Evolutionary conservation across 2,797 vertebrate species (phyloP).

Genomic region (Enteromius fasciolatus): DNA sequence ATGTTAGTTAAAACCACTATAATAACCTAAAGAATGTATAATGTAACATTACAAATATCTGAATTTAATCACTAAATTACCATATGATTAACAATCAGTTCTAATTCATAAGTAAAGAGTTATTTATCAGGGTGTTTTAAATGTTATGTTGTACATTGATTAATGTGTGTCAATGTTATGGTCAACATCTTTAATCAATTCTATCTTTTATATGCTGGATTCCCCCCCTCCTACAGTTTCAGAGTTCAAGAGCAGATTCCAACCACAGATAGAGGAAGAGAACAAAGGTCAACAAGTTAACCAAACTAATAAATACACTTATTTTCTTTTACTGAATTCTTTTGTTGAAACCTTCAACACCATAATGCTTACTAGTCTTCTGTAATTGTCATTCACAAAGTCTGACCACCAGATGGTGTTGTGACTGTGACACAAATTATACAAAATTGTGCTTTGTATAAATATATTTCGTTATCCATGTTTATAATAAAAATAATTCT

Average conservation of each 20-base stretch:
- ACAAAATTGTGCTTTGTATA: neutral
- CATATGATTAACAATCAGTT: neutral
- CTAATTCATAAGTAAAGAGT: neutral
- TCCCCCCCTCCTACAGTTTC: neutral
- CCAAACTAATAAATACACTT: neutral
- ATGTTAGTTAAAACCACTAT: neutral
- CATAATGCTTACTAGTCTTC: neutral
- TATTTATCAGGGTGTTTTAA: neutral
- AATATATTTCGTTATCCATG: neutral
- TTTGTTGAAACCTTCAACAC: neutral
- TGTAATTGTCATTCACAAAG: neutral
- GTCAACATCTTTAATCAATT: neutral
- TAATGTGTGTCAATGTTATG: neutral
- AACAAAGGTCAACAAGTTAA: neutral
- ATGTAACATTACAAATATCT: neutral
- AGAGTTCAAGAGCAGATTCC: neutral
- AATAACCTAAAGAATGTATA: neutral
- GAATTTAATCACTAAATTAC: neutral
- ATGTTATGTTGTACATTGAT: neutral
- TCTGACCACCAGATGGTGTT: constrained; percentile 3
- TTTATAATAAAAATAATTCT: neutral
- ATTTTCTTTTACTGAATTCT: neutral
- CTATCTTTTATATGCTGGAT: neutral
- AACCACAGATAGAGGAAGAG: neutral
- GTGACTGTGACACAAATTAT: neutral